phyloP scores from a whole-genome alignment of 2,888 invertebrate genomes.

The Xanthia icteritia region DNA sequence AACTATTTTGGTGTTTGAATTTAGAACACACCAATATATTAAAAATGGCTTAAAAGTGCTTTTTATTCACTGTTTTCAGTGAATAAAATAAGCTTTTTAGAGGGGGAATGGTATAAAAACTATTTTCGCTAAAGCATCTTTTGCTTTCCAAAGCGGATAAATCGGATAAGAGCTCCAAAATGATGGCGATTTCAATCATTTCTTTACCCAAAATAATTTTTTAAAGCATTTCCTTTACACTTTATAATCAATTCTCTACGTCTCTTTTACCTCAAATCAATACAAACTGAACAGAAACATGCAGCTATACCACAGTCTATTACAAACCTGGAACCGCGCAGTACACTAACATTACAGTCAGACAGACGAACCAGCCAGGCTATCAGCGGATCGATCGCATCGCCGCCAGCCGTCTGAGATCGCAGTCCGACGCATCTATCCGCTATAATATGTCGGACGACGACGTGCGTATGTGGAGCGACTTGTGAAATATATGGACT shows the following conservation, averaged over 20 bases:
- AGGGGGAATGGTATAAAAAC: no score
- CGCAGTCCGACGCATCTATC: constrained; percentile 24
- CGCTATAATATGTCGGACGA: background rate
- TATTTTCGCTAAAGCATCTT: no score
- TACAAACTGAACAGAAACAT: background rate
- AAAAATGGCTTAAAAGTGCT: no score
- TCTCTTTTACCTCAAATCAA: background rate
- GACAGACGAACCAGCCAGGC: background rate
- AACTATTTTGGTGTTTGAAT: no score
- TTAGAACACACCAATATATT: no score
- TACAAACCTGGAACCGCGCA: background rate
- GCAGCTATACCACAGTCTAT: background rate
- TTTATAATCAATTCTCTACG: background rate
- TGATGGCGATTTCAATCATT: background rate
- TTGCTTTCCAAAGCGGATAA: background rate
- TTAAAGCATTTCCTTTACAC: background rate
- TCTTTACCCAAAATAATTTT: background rate
- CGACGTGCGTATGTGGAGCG: constrained; percentile 9
- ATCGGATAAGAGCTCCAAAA: background rate
- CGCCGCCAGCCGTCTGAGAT: constrained; percentile 38
- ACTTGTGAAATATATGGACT: constrained; percentile 16
- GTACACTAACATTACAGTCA: constrained; percentile 3
- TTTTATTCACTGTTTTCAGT: no score
- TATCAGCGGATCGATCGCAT: constrained; percentile 46
- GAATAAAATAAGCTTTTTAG: no score